Conservation (phyloP, 2,797 vertebrate species). For the Podarcis lilfordi region DNA sequence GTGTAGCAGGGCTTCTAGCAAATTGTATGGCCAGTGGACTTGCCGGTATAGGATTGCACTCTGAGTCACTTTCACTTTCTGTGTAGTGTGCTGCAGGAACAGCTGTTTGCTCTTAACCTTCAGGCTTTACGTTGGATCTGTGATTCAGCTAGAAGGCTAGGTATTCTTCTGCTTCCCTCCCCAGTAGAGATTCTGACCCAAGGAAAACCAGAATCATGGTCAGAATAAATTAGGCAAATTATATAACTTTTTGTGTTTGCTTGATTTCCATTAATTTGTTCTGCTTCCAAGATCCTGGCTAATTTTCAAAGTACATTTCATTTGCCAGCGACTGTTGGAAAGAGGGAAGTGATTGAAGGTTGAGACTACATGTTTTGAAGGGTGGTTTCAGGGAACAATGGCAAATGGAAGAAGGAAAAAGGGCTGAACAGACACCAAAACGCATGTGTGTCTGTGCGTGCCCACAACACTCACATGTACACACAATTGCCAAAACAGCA, state of each 20-base stretch:
- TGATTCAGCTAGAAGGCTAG: neutral
- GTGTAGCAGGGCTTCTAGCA: neutral
- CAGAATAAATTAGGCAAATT: slow-evolving; percentile 2
- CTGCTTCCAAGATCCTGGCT: neutral
- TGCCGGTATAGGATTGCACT: neutral
- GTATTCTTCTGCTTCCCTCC: neutral
- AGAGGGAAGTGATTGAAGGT: neutral
- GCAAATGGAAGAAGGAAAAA: neutral
- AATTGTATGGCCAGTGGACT: neutral
- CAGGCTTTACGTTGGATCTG: neutral
- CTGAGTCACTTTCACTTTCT: neutral
- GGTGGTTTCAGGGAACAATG: no score
- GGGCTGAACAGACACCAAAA: neutral
- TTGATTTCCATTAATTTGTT: slow-evolving; percentile 17
- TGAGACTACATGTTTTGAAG: neutral
- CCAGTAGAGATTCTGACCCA: neutral
- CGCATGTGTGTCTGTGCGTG: neutral
- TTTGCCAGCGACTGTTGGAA: slow-evolving; percentile 3
- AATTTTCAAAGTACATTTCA: neutral
- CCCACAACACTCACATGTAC: neutral
- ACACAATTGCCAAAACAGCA: neutral
- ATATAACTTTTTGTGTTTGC: slow-evolving; percentile 4
- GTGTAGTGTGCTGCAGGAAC: neutral
- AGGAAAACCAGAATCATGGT: slow-evolving; percentile 4
- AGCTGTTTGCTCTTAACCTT: neutral